Evolutionary conservation across 2,797 vertebrate species (phyloP).

Genomic region (Argya squamiceps): DNA sequence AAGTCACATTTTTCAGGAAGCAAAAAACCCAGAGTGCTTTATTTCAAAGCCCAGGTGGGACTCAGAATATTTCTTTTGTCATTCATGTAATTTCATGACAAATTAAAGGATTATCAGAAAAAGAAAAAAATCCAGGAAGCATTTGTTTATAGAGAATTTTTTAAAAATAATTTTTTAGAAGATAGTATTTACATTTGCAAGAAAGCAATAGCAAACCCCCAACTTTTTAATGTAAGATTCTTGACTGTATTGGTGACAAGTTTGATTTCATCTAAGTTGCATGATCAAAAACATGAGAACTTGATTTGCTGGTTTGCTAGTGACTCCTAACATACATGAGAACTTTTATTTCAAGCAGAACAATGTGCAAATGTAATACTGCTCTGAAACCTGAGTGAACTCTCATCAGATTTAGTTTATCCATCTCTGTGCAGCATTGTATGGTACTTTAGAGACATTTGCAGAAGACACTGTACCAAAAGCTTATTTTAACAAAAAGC

Average conservation of each 20-base stretch:
- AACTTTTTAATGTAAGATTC: neutral
- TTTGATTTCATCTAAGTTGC: neutral
- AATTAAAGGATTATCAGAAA: neutral
- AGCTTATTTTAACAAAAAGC: neutral
- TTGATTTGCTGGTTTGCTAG: neutral
- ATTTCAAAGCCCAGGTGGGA: neutral
- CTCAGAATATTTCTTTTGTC: neutral
- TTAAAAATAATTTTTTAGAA: too few species aligned
- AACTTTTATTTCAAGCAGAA: neutral
- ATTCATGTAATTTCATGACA: neutral
- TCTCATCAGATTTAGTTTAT: neutral
- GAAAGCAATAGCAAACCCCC: neutral
- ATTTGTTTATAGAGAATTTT: neutral
- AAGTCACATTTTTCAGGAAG: neutral
- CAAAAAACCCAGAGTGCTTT: neutral
- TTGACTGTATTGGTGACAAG: neutral
- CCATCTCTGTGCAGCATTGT: neutral
- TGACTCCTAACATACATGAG: neutral
- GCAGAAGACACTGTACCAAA: neutral
- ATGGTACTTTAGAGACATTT: neutral
- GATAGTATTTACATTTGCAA: neutral
- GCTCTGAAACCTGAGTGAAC: neutral
- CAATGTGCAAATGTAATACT: neutral
- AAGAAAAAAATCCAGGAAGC: neutral
- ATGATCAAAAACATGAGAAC: neutral